Evolutionary conservation across 2,888 invertebrate species (phyloP).

Genomic region (Teleogryllus oceanicus): DNA sequence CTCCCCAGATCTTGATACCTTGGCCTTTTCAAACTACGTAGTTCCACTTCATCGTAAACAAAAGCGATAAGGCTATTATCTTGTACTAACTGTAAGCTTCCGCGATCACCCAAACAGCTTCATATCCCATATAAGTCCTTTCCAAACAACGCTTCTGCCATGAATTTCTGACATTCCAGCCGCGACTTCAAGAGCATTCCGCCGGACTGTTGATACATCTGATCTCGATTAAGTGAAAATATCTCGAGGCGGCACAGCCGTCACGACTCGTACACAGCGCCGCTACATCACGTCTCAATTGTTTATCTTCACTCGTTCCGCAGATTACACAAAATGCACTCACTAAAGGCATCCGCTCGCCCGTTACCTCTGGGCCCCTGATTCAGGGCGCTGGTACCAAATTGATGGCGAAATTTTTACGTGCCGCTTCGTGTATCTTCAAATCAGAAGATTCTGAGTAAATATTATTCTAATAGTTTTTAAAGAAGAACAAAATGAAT

Average conservation of each 20-base stretch:
- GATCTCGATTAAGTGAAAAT: constrained; percentile 6
- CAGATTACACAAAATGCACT: not conserved
- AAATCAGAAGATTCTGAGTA: no score
- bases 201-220: not conserved
- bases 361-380: not conserved
- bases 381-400: not conserved
- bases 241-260: not conserved
- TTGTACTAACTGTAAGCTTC: no score
- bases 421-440: no score
- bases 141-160: not conserved
- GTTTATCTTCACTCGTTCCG: not conserved
- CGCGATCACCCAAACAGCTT: no score
- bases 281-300: not conserved
- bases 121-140: no score
- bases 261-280: not conserved
- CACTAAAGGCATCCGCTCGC: not conserved
- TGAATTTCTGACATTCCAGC: not conserved
- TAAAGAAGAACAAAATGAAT: no score
- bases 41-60: no score
- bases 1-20: no score
- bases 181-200: not conserved
- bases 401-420: no score
- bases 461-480: no score
- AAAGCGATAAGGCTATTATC: no score
- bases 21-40: no score